Base-by-base conservation (phyloP, 1,140 invertebrate genomes). In the Pseudomyrmex gracilis region DNA sequence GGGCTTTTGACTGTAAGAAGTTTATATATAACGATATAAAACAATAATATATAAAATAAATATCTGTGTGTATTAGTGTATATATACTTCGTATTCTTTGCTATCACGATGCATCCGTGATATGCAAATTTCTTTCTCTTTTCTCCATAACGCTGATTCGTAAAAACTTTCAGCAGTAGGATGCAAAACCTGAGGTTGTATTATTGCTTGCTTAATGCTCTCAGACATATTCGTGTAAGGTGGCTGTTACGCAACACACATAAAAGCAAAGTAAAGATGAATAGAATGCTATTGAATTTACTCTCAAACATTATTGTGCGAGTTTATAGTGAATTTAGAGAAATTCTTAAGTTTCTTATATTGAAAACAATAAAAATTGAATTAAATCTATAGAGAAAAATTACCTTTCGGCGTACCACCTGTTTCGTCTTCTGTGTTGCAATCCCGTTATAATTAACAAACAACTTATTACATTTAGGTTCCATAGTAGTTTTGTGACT, bases 131-230 rank as follows among this genome's bases (percentile, higher is more conserved):
- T 83, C 67, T 63, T 91, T 90, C 58, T 93, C 92, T 57, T 90
- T 92, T 60, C 76, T 87, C 92, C 92, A 93, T 12, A 92, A 76
- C 15, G 90, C 91, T 2, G 91, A 70, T 73, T 92, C 92, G 51
- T 92, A 92, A n/a, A 92, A 91, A 22, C 67, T 90, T 74, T 84
- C 58, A 10, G 90, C 68, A 20, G 89, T 77, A 2, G 85, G 15
- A 76, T 92, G 90, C 24, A 92, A 82, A 53, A 90, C 43, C 51
- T 89, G 88, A 10, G 84, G 90, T 22, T 90, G 90, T 0, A 87
- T 55, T 60, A 93, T 82, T 2, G 91, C 86, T 0, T 76, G 61
- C 70, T 87, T 91, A 34, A 92, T 80, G 3, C 80, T 57, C 0
- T 60, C 8, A 51, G 90, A 86, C 10, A 90, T 74, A 8, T 80